Base-by-base conservation (phyloP, 2,888 invertebrate species). In the Scaptomyza parva region DNA sequence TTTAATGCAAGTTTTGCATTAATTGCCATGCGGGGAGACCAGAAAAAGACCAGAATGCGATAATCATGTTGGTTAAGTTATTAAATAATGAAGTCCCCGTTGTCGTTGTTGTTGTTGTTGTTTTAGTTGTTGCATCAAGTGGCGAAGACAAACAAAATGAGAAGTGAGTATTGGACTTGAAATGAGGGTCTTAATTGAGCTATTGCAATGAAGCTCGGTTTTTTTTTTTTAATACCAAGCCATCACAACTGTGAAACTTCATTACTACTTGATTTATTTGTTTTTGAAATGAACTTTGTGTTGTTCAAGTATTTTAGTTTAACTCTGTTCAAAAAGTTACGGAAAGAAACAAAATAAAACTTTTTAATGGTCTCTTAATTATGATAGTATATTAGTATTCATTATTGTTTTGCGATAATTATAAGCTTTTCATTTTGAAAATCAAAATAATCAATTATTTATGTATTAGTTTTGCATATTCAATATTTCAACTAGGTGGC, bases 1-100 rank as follows among this genome's bases (percentile, higher is more conserved):
- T 80, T 86, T 62, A 48, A 41, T 72, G 64, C 69, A 62, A 67
- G 62, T 72, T 86, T 68, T 59, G 59, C 52, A 64, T 74, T 86
- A 80, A 81, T 86, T 81, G 73, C 48, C 57, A 50, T 48, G 40
- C 57, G 54, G 20, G 4, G n/a, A 20, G 40, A 20, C 6, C 6
- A 48, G 47, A 35, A 33, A 22, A 9, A n/a, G n/a, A 41, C 18
- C n/a, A 53, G 22, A 26, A 48, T 9, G 45, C 62, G 17, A 69
- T 52, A 61, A 69, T 64, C 28, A 61, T 52, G 39, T 48, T 30
- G 12, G 20, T 45, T 30, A 43, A n/a, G 58, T 14, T 53, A 17
- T 59, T 59, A 52, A 52, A 64, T 51, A 37, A 59, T 33, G 43
- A 47, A 20, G n/a, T 43, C 41, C 18, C 57, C 55, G 30, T 50